Evolutionary conservation across 2,888 invertebrate species (phyloP).

Genomic region (Imbricaverruca yamaguchii): DNA sequence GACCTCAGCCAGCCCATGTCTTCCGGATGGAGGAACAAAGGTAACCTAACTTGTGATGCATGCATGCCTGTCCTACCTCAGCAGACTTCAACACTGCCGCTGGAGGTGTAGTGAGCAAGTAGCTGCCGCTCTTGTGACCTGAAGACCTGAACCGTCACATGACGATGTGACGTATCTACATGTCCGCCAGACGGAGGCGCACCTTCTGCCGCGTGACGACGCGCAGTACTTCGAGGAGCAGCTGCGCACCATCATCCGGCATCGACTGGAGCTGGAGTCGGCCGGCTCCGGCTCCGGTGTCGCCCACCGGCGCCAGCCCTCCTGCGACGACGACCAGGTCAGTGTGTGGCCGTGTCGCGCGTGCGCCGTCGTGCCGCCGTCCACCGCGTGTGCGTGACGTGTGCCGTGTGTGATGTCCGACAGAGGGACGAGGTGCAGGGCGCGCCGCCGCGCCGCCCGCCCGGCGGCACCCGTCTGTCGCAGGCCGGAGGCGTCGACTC

Average conservation of each 20-base stretch:
- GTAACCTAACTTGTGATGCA: too few relatives aligned
- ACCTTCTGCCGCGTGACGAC: constrained; percentile 15
- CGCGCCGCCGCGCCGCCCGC: background rate
- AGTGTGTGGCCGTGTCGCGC: background rate
- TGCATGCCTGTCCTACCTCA: too few relatives aligned
- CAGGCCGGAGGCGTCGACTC: background rate
- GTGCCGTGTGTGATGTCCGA: background rate
- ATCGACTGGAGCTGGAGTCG: background rate
- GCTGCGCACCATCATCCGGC: background rate
- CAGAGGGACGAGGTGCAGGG: background rate
- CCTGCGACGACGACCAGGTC: constrained; percentile 14
- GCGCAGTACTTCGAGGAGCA: constrained; percentile 13
- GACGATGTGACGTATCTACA: too few relatives aligned
- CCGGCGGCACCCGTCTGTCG: background rate
- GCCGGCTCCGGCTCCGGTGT: background rate
- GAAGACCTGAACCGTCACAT: too few relatives aligned
- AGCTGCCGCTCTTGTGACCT: too few relatives aligned
- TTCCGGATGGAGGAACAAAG: too few relatives aligned
- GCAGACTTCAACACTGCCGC: too few relatives aligned
- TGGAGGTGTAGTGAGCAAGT: too few relatives aligned
- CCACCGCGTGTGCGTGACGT: background rate
- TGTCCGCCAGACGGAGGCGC: constrained; percentile 7
- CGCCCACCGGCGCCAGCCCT: background rate
- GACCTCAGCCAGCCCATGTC: too few relatives aligned
- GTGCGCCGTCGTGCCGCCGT: background rate